phyloP scores from a whole-genome alignment of 1,140 invertebrate genomes.

The Acromyrmex heyeri region DNA sequence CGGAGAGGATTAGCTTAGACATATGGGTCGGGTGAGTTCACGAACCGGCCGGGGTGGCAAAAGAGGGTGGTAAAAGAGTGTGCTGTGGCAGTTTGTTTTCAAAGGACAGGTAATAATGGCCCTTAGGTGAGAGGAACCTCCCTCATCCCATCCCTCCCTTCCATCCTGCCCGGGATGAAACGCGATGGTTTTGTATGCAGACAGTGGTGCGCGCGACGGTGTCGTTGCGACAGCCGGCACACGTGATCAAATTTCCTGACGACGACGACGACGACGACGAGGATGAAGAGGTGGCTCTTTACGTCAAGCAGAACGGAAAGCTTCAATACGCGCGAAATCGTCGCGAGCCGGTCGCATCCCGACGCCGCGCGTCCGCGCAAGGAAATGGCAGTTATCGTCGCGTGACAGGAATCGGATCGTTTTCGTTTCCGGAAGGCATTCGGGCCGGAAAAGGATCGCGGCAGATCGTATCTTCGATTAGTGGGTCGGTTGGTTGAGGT shows the following conservation, averaged over 20 bases:
- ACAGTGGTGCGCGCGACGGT: conserved; percentile 74
- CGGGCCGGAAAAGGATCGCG: not conserved
- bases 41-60: not conserved
- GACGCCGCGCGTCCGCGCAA: not conserved
- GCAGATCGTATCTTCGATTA: conserved; percentile 16
- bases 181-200: conserved; percentile 79
- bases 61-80: not conserved
- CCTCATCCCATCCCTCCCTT: not conserved
- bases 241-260: conserved; percentile 81
- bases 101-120: conserved; percentile 80
- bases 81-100: conserved; percentile 77
- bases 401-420: conserved; percentile 14
- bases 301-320: conserved; percentile 44
- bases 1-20: conserved; percentile 15
- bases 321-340: conserved; percentile 37
- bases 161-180: conserved; percentile 43
- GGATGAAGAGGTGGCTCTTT: not conserved
- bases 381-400: conserved; percentile 20
- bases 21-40: conserved; percentile 8
- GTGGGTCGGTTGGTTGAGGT: not conserved
- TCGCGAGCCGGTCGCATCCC: not conserved
- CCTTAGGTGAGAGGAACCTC: conserved; percentile 55
- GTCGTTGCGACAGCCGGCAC: conserved; percentile 77
- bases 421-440: not conserved
- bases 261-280: conserved; percentile 59